Evolutionary conservation across 2,797 vertebrate species (phyloP).

Genomic region (Syncerus caffer): DNA sequence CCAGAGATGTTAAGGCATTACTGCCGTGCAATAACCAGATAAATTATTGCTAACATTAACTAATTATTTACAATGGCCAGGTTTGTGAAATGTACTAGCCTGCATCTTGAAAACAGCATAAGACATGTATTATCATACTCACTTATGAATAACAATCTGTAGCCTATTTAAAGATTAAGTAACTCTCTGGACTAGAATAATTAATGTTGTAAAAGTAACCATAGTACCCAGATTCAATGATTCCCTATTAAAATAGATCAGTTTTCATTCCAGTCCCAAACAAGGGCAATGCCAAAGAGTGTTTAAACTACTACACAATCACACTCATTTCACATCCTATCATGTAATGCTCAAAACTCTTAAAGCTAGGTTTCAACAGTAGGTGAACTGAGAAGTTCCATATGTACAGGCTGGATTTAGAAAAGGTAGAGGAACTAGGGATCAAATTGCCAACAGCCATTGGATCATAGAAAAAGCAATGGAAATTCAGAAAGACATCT

Average conservation of each 20-base stretch:
- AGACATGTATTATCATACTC: not conserved
- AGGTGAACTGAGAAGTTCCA: not conserved
- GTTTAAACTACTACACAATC: not conserved
- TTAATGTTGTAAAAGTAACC: not conserved
- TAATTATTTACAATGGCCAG: not conserved
- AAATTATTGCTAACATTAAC: not conserved
- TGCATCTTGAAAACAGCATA: not conserved
- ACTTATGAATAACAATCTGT: not conserved
- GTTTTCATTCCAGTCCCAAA: not conserved
- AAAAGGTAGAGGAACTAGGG: not conserved
- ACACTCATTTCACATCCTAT: not conserved
- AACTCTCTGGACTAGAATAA: accelerated
- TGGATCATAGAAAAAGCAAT: not conserved
- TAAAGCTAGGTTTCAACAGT: not conserved
- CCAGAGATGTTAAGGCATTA: not conserved
- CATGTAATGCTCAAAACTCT: not conserved
- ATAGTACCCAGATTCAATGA: not conserved
- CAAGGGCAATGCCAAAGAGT: not conserved
- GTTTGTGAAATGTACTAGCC: not conserved
- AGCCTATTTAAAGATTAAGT: not conserved
- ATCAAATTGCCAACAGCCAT: not conserved
- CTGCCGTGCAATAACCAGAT: not conserved
- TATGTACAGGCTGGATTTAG: not conserved
- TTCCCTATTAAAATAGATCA: not conserved
- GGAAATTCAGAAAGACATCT: not conserved